Evolutionary conservation across 2,113 vertebrate genomes (phyloP).

Genomic region (Rhinogobius similis): DNA sequence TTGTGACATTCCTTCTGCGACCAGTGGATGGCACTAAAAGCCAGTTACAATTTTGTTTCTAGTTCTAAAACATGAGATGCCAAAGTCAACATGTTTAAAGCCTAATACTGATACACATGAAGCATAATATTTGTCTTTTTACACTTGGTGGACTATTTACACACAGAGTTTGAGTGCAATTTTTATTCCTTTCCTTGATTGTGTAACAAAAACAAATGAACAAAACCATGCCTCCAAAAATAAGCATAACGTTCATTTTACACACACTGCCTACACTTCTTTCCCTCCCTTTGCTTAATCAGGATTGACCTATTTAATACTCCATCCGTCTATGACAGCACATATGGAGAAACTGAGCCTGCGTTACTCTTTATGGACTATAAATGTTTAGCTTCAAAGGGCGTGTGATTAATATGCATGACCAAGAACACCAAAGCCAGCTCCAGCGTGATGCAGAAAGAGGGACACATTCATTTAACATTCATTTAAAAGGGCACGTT

Average conservation of each 20-base stretch:
- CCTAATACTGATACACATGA: no score
- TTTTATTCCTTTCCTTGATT: no score
- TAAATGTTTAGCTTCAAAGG: constrained; percentile 54
- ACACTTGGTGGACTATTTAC: no score
- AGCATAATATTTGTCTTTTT: no score
- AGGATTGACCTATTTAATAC: constrained; percentile 41
- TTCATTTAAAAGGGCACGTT: constrained; percentile 11
- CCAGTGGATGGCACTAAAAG: no score
- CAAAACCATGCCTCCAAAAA: no score
- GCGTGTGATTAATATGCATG: constrained; percentile 47
- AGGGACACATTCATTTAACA: neutral
- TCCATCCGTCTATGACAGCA: constrained; percentile 26
- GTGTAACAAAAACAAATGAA: no score
- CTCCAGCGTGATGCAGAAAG: neutral
- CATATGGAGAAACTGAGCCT: constrained; percentile 19
- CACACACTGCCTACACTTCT: neutral
- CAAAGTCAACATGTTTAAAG: no score
- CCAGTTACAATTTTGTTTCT: no score
- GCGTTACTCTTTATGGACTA: constrained; percentile 21
- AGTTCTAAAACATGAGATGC: no score
- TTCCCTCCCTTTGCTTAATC: constrained; percentile 4
- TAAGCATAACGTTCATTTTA: neutral
- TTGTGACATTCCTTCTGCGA: no score
- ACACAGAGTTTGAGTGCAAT: no score
- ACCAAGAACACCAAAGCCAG: constrained; percentile 14